Evolutionary conservation across 2,113 vertebrate species (phyloP), one percentile per base, ranked within the genome.

Genomic region (Pycnonotus jocosus): DNA sequence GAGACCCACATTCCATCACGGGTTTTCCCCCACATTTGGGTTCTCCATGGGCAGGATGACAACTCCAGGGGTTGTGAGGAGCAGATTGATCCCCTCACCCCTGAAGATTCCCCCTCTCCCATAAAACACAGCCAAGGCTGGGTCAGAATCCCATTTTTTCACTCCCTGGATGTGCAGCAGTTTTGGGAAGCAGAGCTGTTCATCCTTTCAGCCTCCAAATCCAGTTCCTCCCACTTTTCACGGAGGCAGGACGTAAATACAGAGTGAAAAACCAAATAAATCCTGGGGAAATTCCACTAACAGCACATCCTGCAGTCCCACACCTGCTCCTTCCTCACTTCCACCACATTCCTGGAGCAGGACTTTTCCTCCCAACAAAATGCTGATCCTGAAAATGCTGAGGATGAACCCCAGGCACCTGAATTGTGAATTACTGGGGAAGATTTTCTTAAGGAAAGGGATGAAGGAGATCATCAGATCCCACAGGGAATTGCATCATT

Each of bases 281-380:
- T 5, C 12, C 38, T 10, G 3, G 25, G 4, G 24, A 37, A 60
- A 76, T 33, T 25, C 20, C 1, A 2, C 0, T 3, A 12, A 30
- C 3, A 17, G 37, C 38, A 20, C 61, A 10, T n/a, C 33, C 48
- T 25, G 54, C 76, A 35, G 33, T 3, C 7, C 51, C 21, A 16
- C 24, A 23, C 7, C 31, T 33, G 62, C 10, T 22, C 8, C 18
- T 38, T 12, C 79, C 78, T 35, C 33, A 1, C 13, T 12, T 19
- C 69, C 65, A 60, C 15, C 14, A 12, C 15, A 3, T 24, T 33
- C 14, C 44, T 7, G 12, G 38, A 68, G 42, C 45, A 17, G n/a
- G 33, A 42, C 7, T 61, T 42, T 9, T 40, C 33, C 78, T 30
- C 50, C 81, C 10, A 50, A 44, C 37, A 88, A 78, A 81, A 38